These are phyloP conservation scores for Erpornis zantholeuca DNA, from an alignment of 2,113 vertebrate species.

Conservation along the genomic window DNA sequence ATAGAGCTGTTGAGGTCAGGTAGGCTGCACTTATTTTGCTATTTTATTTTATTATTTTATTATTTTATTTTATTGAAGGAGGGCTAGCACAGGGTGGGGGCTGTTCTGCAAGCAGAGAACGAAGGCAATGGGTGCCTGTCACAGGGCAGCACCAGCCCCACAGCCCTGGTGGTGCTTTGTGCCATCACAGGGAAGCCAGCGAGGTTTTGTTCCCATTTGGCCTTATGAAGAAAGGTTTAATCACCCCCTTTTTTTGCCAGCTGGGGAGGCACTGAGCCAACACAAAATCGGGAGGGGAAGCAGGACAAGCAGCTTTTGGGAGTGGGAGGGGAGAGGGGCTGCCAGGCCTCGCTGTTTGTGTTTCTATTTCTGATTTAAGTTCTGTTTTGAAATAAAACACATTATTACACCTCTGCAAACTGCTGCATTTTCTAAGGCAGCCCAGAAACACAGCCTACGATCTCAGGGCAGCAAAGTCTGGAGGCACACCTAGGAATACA, in stretches of 20 bases:
- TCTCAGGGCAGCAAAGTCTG: background rate
- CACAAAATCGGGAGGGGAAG: background rate
- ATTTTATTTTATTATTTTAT: background rate
- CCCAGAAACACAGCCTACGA: background rate
- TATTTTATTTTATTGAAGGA: background rate
- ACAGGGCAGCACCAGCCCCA: background rate
- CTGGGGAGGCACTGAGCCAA: background rate
- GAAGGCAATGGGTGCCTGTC: rapidly evolving
- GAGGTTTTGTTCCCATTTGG: background rate
- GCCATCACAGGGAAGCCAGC: background rate
- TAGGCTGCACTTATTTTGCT: background rate
- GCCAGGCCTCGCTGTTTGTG: background rate
- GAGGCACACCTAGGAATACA: background rate
- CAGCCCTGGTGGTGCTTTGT: background rate
- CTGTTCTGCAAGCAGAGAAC: background rate
- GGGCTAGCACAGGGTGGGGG: rapidly evolving
- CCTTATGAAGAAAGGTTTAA: background rate
- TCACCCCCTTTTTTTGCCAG: background rate
- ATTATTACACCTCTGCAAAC: slow-evolving; percentile 7
- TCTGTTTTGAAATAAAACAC: slow-evolving; percentile 12
- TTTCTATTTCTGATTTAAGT: background rate
- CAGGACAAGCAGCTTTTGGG: background rate
- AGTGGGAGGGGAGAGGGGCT: background rate
- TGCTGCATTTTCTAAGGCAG: background rate
- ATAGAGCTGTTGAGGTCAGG: background rate